A percentile compares a stretch with the other conserved stretches of the same genome.
These are phyloP conservation scores for Drosophila equinoxialis DNA, from an alignment of 1,140 invertebrate species.

Conservation along the genomic window DNA sequence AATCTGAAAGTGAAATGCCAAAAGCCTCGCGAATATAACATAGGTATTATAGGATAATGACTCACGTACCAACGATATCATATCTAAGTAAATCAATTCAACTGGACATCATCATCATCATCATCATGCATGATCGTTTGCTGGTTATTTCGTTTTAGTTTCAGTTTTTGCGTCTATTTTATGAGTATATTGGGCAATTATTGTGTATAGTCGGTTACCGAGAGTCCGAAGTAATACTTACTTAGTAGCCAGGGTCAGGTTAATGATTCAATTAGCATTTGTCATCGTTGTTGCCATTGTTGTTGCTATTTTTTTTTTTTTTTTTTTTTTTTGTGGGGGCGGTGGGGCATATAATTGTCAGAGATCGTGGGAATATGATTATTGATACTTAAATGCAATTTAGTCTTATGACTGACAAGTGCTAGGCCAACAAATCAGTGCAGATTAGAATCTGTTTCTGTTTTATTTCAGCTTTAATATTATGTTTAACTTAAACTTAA, in stretches of 20 bases:
- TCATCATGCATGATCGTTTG: slow-evolving; percentile 8
- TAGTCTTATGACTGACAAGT: slow-evolving; percentile 2
- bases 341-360: slow-evolving; percentile 55
- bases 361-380: slow-evolving; percentile 78
- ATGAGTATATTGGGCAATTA: slow-evolving; percentile 72
- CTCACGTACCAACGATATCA: slow-evolving; percentile 45
- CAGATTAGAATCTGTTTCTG: neutral
- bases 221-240: slow-evolving; percentile 1
- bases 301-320: neutral
- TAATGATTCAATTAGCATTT: slow-evolving; percentile 81
- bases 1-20: slow-evolving; percentile 60
- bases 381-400: slow-evolving; percentile 35
- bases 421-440: neutral
- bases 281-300: slow-evolving; percentile 56
- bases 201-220: slow-evolving; percentile 11
- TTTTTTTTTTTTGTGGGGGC: neutral
- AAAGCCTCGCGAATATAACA: neutral
- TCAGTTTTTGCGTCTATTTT: slow-evolving; percentile 42
- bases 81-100: slow-evolving; percentile 48
- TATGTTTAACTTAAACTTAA: neutral
- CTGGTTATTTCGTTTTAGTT: slow-evolving; percentile 17
- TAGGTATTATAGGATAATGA: slow-evolving; percentile 4
- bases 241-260: slow-evolving; percentile 59
- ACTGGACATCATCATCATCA: slow-evolving; percentile 11
- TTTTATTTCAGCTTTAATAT: neutral